Conservation (phyloP, 2,888 invertebrate species). For the Vannuccia rotundouncinata region DNA sequence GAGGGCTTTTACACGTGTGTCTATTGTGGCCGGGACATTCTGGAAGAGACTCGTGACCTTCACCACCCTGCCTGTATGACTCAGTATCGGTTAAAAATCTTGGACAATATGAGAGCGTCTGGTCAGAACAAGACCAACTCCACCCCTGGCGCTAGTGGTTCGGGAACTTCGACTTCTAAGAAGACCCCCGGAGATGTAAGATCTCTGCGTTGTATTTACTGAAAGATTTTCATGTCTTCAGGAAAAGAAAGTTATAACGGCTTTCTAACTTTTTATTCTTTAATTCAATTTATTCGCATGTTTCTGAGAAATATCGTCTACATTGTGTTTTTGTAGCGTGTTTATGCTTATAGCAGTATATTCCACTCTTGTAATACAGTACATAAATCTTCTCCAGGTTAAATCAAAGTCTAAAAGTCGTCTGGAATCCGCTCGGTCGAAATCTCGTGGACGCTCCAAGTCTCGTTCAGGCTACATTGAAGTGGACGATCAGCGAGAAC, state of each 20-base stretch:
- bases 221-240: no score
- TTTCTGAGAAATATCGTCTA: no score
- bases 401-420: not conserved
- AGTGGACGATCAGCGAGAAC: not conserved
- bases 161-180: not conserved
- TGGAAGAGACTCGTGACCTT: not conserved
- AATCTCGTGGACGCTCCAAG: not conserved
- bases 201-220: no score
- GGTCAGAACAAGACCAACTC: not conserved
- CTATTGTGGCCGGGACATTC: not conserved
- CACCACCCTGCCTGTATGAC: not conserved
- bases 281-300: no score
- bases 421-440: not conserved
- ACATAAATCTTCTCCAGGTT: not conserved
- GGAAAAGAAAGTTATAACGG: no score
- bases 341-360: no score
- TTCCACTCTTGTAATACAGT: no score
- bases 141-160: not conserved
- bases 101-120: not conserved
- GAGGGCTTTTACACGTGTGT: conserved; percentile 12
- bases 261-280: no score
- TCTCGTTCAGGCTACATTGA: not conserved
- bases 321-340: no score
- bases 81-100: not conserved
- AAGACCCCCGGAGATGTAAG: no score